phyloP scores from a whole-genome alignment of 2,888 invertebrate genomes.

The Elegia similella region DNA sequence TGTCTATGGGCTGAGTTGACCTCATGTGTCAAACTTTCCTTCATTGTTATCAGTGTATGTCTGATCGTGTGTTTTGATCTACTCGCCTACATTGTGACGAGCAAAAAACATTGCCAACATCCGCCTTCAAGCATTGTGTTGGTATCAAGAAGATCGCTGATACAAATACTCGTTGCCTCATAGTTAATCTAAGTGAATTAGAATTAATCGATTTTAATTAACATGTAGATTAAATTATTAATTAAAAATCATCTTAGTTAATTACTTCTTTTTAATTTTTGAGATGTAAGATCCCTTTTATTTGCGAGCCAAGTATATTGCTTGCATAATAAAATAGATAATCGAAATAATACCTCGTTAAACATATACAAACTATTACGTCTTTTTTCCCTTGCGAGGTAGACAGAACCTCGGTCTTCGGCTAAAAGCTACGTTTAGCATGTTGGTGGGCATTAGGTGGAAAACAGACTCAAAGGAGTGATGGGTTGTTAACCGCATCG shows the following conservation, averaged over 20 bases:
- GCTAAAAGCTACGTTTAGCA: too few relatives aligned
- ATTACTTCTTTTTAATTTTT: too few relatives aligned
- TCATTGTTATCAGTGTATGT: slow-evolving; percentile 8
- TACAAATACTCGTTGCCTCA: not conserved
- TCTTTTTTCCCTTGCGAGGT: too few relatives aligned
- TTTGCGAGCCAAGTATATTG: too few relatives aligned
- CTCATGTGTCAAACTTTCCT: slow-evolving; percentile 11
- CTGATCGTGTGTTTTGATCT: slow-evolving; percentile 9
- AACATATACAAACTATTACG: too few relatives aligned
- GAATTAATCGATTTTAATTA: not conserved
- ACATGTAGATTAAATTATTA: not conserved
- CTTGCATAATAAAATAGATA: too few relatives aligned
- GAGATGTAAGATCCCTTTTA: too few relatives aligned
- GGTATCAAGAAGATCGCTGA: not conserved
- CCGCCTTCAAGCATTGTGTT: slow-evolving; percentile 11
- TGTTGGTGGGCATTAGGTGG: too few relatives aligned
- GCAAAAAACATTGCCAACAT: slow-evolving; percentile 15
- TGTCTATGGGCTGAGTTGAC: not conserved
- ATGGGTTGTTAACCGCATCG: too few relatives aligned
- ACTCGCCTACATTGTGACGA: slow-evolving; percentile 11
- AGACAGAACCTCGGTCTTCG: too few relatives aligned
- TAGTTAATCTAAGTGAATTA: not conserved
- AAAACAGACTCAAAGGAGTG: too few relatives aligned
- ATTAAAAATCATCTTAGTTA: not conserved
- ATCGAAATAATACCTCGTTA: too few relatives aligned